Evolutionary conservation across 2,113 vertebrate genomes (phyloP), one percentile per base, ranked within the genome.

Genomic region (Blennius ocellaris): DNA sequence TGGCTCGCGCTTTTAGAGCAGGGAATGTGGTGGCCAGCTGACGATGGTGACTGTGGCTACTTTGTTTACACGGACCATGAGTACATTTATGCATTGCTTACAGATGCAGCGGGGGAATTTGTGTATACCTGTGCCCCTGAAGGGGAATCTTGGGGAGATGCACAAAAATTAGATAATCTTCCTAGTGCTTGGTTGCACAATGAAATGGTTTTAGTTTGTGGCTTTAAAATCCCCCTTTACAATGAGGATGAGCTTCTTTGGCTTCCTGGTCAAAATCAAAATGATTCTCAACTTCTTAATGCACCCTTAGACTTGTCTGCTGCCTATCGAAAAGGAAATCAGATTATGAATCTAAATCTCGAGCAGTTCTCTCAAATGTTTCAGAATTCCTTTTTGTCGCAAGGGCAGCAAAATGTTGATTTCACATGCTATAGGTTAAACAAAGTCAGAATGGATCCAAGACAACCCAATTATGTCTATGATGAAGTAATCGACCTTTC

Each of bases 21-120:
- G 89, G 97, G 96, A 2, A 73, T 98, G 54, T 99, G 98, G 98
- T 98, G 96, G 95, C 95, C 95, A 41, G 96, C 96, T 61, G 96
- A 98, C 80, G 93, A 97, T 84, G 96, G 96, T 37, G 91, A 97
- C 53, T 98, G 94, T 93, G 97, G 97, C 8, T 96, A 98, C 85
- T 98, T 95, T 92, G 94, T 98, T 92, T 99, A 97, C 82, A 96
- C 95, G 47, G 97, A 99, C 85, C 94, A 93, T 68, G 94, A 96
- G 56, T 98, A 95, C 66, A 94, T 98, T 55, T 99, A 98, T 90
- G 96, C 95, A 0, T 84, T 99, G 57, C 95, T 99, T 30, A 98
- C 98, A 71, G 97, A 99, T 92, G 91, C 92, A 47, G 94, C 93
- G 50, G 97, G 97, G 5, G 93, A 96, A 59, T 97, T 96, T 82